phyloP scores from a whole-genome alignment of 2,888 invertebrate genomes.

The Meteorus cinctellus region DNA sequence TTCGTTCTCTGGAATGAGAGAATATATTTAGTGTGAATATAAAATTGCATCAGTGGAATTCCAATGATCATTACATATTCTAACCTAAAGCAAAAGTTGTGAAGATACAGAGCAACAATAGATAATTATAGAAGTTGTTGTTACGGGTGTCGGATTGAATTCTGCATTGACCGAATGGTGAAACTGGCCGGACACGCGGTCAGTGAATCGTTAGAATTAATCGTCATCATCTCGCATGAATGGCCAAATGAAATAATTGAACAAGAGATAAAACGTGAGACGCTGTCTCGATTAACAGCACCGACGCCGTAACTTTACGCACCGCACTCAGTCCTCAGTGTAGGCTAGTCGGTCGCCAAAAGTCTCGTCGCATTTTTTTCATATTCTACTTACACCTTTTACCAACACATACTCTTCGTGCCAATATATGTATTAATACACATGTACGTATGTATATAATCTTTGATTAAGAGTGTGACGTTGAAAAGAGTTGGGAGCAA shows the following conservation, averaged over 20 bases:
- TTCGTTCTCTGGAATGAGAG: slow-evolving; percentile 42
- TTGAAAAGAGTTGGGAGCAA: slow-evolving; percentile 22
- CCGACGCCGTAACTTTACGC: slow-evolving; percentile 63
- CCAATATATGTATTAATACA: background rate
- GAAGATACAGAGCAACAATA: slow-evolving; percentile 9
- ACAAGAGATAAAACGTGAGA: slow-evolving; percentile 22
- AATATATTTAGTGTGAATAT: slow-evolving; percentile 28
- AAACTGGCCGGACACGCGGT: slow-evolving; percentile 48
- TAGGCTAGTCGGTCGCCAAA: slow-evolving; percentile 72
- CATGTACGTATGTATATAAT: slow-evolving; percentile 20
- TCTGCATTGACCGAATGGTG: background rate
- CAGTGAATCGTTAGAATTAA: slow-evolving; percentile 45
- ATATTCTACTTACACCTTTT: background rate
- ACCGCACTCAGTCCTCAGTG: slow-evolving; percentile 73
- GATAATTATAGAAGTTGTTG: background rate
- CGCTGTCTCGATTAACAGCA: slow-evolving; percentile 56
- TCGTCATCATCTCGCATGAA: slow-evolving; percentile 48
- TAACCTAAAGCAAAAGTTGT: background rate
- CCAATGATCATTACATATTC: background rate
- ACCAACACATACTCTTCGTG: background rate
- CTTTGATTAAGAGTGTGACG: slow-evolving; percentile 13
- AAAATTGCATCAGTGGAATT: background rate
- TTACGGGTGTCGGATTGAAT: too few relatives aligned
- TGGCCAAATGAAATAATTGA: slow-evolving; percentile 66
- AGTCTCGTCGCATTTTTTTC: slow-evolving; percentile 51